Evolutionary conservation across 2,113 vertebrate species (phyloP).

Genomic region (Azemiops feae): DNA sequence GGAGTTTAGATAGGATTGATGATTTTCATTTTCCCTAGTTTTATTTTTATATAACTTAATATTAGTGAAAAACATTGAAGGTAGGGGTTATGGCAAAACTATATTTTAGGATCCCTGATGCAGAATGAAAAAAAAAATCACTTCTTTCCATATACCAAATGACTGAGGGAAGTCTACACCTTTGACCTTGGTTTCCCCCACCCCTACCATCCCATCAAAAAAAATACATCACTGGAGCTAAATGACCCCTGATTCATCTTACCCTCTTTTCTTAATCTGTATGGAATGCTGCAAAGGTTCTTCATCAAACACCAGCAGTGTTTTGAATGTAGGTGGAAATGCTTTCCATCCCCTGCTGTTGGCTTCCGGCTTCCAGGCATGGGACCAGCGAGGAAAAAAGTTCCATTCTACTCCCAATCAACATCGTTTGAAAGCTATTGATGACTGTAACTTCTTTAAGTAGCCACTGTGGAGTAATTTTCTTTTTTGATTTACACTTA

Average conservation of each 20-base stretch:
- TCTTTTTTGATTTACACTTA: conserved; percentile 14
- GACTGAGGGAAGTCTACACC: not conserved
- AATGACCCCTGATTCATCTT: not conserved
- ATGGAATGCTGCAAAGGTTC: not conserved
- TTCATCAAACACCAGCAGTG: not conserved
- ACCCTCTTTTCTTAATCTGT: not conserved
- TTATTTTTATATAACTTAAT: not conserved
- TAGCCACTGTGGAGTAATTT: conserved; percentile 1
- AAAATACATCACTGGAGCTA: not conserved
- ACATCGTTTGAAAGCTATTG: not conserved
- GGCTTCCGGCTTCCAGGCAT: not conserved
- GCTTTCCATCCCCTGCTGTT: not conserved
- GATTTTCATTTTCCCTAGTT: not conserved
- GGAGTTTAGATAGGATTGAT: not conserved
- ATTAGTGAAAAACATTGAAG: not conserved
- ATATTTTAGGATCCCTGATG: not conserved
- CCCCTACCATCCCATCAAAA: not conserved
- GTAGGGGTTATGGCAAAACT: not conserved
- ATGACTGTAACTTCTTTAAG: not conserved
- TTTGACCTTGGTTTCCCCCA: not conserved
- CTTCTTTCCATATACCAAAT: not conserved
- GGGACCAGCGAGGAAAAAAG: not conserved
- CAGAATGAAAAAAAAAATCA: not conserved
- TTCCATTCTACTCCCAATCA: not conserved
- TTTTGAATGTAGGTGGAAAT: not conserved